Base-by-base conservation (phyloP, 2,797 vertebrate species). In the Coccyzus lansbergi region DNA sequence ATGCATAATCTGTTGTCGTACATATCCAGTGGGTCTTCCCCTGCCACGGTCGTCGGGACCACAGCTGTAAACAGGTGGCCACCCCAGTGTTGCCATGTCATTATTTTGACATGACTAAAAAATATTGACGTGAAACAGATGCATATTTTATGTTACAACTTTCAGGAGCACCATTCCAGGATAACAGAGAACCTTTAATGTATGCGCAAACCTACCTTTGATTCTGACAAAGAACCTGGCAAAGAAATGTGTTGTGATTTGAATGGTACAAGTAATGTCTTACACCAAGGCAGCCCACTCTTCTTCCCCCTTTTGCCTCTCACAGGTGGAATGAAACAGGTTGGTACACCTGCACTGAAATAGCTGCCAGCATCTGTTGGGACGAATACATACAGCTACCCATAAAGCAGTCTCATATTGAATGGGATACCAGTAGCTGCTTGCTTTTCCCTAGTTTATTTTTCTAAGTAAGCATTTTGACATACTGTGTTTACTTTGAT, bases 401-500 rank as follows among this genome's bases (percentile, higher is more conserved):
- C 7, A 1, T 33, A 20, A 7, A 59, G 1, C 19, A 64, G 18
- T 16, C 74, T 75, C 26, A 17, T 15, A 1, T 33, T 3, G 0
- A 20, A 6, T 6, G 34, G 49, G 38, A 13, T 89, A 38, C 71
- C 62, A 33, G 33, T 0, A 75, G 76, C 76, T 76, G 77, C 36
- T 88, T 86, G 46, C 3, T 91, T 87, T 83, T 7, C 31, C 68
- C 28, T 15, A 3, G 42, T 65, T 92, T 67, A 12, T 94, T 89
- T 95, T 87, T 38, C 65, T 33, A 87, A 62, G 74, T 29, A 5
- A 11, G 19, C 14, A 0, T 62, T 77, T 56, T 46, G 71, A 29
- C 6, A 0, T 72, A 67, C 77, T 83, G 58, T 34, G 9, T 69
- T 85, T 78, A 22, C 70, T 83, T 81, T 72, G 74, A 79, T 93